A percentile compares a stretch with the other conserved stretches of the same genome.
These are phyloP conservation scores for Aleiodes alternator DNA, from an alignment of 2,888 invertebrate species.

Conservation along the genomic window DNA sequence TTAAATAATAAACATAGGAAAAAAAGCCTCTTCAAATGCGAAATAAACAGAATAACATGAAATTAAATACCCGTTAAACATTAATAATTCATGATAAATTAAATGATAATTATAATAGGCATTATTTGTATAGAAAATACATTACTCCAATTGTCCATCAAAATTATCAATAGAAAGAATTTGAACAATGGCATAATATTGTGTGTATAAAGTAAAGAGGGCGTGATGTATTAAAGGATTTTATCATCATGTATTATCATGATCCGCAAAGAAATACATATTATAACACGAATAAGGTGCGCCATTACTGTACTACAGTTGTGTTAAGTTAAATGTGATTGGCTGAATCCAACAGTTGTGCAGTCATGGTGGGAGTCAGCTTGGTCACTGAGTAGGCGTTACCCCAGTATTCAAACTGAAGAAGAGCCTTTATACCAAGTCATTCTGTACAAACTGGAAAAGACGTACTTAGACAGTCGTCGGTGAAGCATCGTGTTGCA, in stretches of 20 bases:
- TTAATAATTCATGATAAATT: too few relatives aligned
- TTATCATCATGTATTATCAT: slow-evolving; percentile 30
- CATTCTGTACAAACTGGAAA: slow-evolving; percentile 48
- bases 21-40: background rate
- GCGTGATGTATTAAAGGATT: slow-evolving; percentile 49
- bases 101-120: too few relatives aligned
- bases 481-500: slow-evolving; percentile 56
- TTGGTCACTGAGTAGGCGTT: slow-evolving; percentile 57
- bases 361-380: slow-evolving; percentile 50
- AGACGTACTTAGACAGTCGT: slow-evolving; percentile 56
- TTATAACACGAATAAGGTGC: slow-evolving; percentile 40
- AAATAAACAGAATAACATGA: background rate
- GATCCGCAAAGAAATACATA: background rate
- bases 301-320: slow-evolving; percentile 60
- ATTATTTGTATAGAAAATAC: too few relatives aligned
- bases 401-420: slow-evolving; percentile 41
- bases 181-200: too few relatives aligned
- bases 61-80: background rate
- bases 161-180: background rate
- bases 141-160: background rate
- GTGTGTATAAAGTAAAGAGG: slow-evolving; percentile 12
- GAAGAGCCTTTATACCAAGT: slow-evolving; percentile 3
- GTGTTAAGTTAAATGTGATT: slow-evolving; percentile 32
- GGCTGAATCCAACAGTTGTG: slow-evolving; percentile 42
- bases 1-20: background rate